These are phyloP conservation scores for Drosophila ercepeae DNA, from an alignment of 1,140 invertebrate species.

Conservation along the genomic window DNA sequence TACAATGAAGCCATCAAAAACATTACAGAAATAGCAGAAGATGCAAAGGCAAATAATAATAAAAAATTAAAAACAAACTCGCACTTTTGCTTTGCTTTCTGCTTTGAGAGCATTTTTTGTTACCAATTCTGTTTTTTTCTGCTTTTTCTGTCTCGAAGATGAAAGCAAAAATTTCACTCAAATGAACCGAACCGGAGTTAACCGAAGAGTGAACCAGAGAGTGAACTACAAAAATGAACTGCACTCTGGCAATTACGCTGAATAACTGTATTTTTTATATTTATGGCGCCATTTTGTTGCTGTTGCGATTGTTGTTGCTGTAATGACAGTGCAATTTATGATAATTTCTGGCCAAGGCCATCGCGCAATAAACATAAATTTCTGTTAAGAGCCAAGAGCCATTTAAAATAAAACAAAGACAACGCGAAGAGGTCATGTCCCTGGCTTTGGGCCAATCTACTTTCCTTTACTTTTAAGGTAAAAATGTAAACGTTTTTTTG, in stretches of 20 bases:
- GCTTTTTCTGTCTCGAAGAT: constrained; percentile 42
- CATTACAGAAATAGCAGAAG: constrained; percentile 54
- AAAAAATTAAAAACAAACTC: constrained; percentile 26
- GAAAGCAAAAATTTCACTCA: constrained; percentile 72
- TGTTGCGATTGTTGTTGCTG: constrained; percentile 13
- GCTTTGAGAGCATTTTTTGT: constrained; percentile 6
- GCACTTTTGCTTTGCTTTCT: constrained; percentile 31
- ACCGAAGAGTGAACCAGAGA: constrained; percentile 25
- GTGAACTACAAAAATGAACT: constrained; percentile 25
- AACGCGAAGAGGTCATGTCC: constrained; percentile 46
- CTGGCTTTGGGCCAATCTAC: constrained; percentile 7
- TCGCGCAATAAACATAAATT: constrained; percentile 70
- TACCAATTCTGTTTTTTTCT: constrained; percentile 4
- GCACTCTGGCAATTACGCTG: constrained; percentile 19
- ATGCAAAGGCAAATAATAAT: constrained; percentile 50
- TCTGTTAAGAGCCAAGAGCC: constrained; percentile 66
- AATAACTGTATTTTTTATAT: constrained; percentile 69
- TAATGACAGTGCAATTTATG: constrained; percentile 79
- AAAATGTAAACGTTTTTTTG: constrained; percentile 53
- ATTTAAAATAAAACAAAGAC: constrained; percentile 49
- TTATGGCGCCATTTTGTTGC: constrained; percentile 60
- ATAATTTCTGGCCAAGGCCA: constrained; percentile 73
- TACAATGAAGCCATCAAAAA: constrained; percentile 61
- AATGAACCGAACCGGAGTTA: constrained; percentile 23
- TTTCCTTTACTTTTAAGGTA: too few species aligned